phyloP scores from a whole-genome alignment of 2,888 invertebrate genomes.

The Eupithecia exiguata region DNA sequence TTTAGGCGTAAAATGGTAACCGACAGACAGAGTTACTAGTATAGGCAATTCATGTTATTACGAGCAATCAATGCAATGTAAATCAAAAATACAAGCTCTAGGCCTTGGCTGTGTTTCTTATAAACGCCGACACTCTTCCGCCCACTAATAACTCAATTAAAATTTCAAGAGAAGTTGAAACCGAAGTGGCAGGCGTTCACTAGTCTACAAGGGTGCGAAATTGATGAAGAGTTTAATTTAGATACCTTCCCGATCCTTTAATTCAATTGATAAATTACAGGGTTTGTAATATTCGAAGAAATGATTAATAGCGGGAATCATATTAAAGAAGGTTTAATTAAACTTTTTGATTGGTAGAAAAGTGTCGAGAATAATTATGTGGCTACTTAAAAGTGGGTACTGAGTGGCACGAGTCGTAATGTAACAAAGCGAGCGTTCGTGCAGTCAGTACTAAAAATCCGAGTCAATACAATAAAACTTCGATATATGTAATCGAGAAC shows the following conservation, averaged over 20 bases:
- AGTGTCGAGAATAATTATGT: neutral
- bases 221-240: constrained; percentile 27
- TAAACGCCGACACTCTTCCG: neutral
- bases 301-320: constrained; percentile 24
- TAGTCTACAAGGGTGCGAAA: constrained; percentile 10
- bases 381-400: too few relatives aligned
- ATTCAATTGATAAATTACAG: constrained; percentile 30
- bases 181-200: neutral
- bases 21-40: too few relatives aligned
- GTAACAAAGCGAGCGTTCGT: too few relatives aligned
- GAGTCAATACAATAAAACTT: too few relatives aligned
- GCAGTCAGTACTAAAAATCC: too few relatives aligned
- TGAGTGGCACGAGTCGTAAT: too few relatives aligned
- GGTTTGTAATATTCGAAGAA: constrained; percentile 8
- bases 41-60: neutral
- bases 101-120: neutral
- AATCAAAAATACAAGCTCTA: too few relatives aligned
- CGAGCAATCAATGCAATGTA: neutral
- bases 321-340: neutral
- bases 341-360: constrained; percentile 27
- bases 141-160: neutral
- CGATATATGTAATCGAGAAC: too few relatives aligned
- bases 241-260: constrained; percentile 24
- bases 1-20: too few relatives aligned
- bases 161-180: neutral